phyloP scores from a whole-genome alignment of 2,888 invertebrate genomes.

The Parochlus steinenii region DNA sequence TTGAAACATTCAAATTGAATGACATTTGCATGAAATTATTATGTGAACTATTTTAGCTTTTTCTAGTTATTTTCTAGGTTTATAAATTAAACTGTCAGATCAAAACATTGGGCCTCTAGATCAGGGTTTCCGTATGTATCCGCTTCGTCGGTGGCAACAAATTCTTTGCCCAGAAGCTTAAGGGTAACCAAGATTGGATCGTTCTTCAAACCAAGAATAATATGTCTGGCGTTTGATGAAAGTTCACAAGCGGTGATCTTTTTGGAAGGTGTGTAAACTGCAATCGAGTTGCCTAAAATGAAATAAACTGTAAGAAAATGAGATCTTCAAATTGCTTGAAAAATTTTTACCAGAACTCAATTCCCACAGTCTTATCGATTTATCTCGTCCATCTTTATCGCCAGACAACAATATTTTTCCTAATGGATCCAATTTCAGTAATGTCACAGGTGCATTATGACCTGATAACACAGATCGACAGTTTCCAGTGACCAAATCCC shows the following conservation, averaged over 20 bases:
- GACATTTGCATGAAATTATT: too few relatives aligned
- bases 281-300: constrained; percentile 52
- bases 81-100: constrained; percentile 34
- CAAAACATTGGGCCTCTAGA: constrained; percentile 40
- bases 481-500: constrained; percentile 68
- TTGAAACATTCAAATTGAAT: too few relatives aligned
- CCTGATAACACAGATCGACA: constrained; percentile 21
- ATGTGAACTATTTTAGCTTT: too few relatives aligned
- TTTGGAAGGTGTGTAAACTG: constrained; percentile 61
- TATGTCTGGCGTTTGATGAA: constrained; percentile 49
- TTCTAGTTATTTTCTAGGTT: too few relatives aligned
- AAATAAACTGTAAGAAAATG: constrained; percentile 8
- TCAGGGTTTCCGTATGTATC: constrained; percentile 36
- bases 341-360: constrained; percentile 47
- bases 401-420: constrained; percentile 59
- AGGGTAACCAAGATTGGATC: constrained; percentile 46
- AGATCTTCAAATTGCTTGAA: neutral
- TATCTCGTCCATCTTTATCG: constrained; percentile 53
- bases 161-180: constrained; percentile 30
- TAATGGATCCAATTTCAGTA: constrained; percentile 51
- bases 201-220: constrained; percentile 53
- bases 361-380: constrained; percentile 68
- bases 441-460: constrained; percentile 60
- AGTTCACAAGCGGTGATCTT: constrained; percentile 63
- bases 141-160: constrained; percentile 21